phyloP scores from a whole-genome alignment of 1,140 invertebrate genomes.

The Diachasma alloeum region DNA sequence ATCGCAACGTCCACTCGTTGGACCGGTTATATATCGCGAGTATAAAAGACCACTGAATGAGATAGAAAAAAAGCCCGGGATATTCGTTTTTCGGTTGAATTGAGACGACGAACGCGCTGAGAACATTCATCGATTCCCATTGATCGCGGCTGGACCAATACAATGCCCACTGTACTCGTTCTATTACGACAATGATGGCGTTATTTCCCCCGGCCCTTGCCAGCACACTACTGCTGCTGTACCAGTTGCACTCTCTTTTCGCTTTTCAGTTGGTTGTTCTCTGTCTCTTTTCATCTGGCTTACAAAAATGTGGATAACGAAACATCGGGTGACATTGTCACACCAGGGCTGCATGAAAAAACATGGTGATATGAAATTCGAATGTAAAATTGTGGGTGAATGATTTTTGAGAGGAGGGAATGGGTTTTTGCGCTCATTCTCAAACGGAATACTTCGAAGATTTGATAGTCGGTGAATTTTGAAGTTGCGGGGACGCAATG shows the following conservation, averaged over 20 bases:
- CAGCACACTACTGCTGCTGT: neutral
- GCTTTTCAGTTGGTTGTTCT: neutral
- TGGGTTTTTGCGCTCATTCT: no score
- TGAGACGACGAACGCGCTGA: slow-evolving; percentile 20
- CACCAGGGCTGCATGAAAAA: no score
- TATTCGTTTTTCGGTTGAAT: slow-evolving; percentile 39
- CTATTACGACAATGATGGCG: slow-evolving; percentile 11
- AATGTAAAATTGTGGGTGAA: no score
- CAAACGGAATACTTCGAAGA: no score
- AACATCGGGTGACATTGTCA: neutral
- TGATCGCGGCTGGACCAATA: slow-evolving; percentile 35
- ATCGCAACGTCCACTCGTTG: neutral
- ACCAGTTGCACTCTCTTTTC: neutral
- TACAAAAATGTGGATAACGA: neutral
- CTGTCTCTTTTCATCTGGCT: neutral
- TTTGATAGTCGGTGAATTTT: no score
- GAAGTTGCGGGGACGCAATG: no score
- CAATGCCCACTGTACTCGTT: slow-evolving; percentile 31
- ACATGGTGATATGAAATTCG: no score
- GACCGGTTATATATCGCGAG: slow-evolving; percentile 11
- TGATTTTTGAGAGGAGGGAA: no score
- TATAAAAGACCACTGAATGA: slow-evolving; percentile 12
- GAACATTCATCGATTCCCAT: slow-evolving; percentile 44
- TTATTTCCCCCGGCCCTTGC: neutral
- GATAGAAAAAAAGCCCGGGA: neutral